Base-by-base conservation (phyloP, 2,113 vertebrate species). In the Caretta caretta region DNA sequence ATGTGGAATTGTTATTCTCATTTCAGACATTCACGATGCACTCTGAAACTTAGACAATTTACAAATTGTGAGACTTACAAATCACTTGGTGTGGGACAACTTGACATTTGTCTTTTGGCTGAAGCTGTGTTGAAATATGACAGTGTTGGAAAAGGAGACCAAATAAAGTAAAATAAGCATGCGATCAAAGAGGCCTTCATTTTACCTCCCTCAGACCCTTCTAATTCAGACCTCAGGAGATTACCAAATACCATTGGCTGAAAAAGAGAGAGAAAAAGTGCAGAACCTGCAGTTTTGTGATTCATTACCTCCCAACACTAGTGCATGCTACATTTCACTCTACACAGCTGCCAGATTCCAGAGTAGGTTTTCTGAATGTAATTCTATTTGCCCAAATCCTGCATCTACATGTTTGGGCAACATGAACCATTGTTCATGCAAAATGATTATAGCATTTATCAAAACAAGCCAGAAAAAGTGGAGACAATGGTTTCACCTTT, bases 121-220 rank as follows among this genome's bases (percentile, higher is more conserved):
- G 42, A 80, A 50, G 78, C 29, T 80, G 16, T 48, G 14, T 16
- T 49, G 48, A 80, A 29, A 80, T 49, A 29, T 31, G 48, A 27
- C 46, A 79, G 92, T 57, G 84, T 57, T 35, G 31, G 85, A 49
- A 87, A 80, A 93, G 93, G 83, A 89, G 90, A 86, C 83, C 72
- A 76, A 69, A 69, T 69, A 69, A n/a, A 69, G 35, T 16, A 1
- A 90, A 80, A 87, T 94, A 93, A 94, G 79, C 93, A 27, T 46
- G 90, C 46, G 89, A 95, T 90, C 94, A 83, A 80, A 90, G 93
- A 85, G 76, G 50, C 5, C 13, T 87, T 48, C 6, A 1, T 0
- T 72, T 87, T 50, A 83, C 72, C 49, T 95, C 92, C 92, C 85
- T 82, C 86, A 17, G 53, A 83, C n/a, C 86, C 86, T 35, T 29